phyloP scores from a whole-genome alignment of 1,140 invertebrate species.

The Cherax quadricarinatus region DNA sequence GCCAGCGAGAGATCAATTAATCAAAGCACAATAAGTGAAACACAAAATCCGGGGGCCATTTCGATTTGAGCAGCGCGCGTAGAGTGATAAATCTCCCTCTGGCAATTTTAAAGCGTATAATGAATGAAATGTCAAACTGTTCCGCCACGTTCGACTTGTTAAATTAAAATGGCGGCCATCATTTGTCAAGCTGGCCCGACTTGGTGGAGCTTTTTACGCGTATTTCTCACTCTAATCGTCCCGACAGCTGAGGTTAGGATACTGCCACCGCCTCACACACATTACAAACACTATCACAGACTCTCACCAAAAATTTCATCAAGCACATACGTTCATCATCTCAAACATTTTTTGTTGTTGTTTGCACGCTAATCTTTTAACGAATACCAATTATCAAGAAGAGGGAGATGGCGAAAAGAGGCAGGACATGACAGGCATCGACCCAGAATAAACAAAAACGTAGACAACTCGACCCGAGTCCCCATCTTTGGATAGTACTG shows the following conservation, averaged over 20 bases:
- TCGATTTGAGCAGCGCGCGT: conserved; percentile 65
- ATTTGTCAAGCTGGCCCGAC: conserved; percentile 67
- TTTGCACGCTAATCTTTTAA: background rate
- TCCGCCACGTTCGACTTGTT: conserved; percentile 70
- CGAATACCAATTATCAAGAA: background rate
- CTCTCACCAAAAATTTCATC: background rate
- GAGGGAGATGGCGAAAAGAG: background rate
- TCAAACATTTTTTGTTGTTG: background rate
- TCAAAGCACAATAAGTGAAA: conserved; percentile 67
- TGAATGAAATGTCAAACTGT: conserved; percentile 71
- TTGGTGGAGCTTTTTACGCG: conserved; percentile 54
- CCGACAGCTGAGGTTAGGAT: conserved; percentile 9
- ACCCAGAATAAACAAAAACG: no score
- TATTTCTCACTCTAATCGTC: conserved; percentile 68
- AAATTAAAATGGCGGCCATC: conserved; percentile 70
- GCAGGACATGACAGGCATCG: background rate
- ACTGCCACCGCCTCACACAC: conserved; percentile 12
- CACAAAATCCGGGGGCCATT: conserved; percentile 62
- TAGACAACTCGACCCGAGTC: no score
- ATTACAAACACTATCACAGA: background rate
- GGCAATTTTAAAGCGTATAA: conserved; percentile 68
- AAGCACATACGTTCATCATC: background rate
- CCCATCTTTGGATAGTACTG: no score
- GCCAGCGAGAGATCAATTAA: conserved; percentile 50
- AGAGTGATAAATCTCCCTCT: conserved; percentile 65